Percentiles rank a stretch among this genome's conserved stretches.
Conservation (phyloP, 2,797 vertebrate species). For the Xyrichtys novacula region DNA sequence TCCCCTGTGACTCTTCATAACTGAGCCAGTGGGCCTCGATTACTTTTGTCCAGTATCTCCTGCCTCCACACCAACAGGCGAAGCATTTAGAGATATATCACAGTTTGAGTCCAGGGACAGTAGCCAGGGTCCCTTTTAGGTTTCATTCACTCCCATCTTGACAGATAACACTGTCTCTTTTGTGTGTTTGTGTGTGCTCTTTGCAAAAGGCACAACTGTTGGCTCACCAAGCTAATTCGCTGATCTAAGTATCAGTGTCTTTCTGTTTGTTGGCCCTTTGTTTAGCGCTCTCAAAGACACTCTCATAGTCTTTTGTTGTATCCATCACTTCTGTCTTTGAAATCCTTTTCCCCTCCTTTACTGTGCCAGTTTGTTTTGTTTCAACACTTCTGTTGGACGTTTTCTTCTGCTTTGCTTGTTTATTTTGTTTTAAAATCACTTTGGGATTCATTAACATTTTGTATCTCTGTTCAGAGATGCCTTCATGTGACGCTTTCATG, state of each 20-base stretch:
- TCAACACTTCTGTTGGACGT: constrained; percentile 23
- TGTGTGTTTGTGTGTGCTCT: constrained; percentile 18
- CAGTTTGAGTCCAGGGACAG: constrained; percentile 44
- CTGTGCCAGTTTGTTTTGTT: constrained; percentile 32
- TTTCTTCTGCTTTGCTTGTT: constrained; percentile 7
- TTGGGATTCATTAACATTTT: constrained; percentile 27
- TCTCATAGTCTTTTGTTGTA: constrained; percentile 44
- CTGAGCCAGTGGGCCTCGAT: constrained; percentile 60
- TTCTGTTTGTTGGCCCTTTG: constrained; percentile 42
- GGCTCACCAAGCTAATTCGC: constrained; percentile 42
- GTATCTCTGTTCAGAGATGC: constrained; percentile 8
- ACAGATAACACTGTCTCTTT: constrained; percentile 39
- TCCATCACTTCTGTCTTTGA: constrained; percentile 16
- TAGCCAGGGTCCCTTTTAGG: constrained; percentile 56
- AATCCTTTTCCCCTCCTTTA: constrained; percentile 7
- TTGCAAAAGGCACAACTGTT: constrained; percentile 24
- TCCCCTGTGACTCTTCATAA: constrained; percentile 62
- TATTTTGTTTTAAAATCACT: constrained; percentile 20
- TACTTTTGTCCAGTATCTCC: constrained; percentile 61
- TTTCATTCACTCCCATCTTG: constrained; percentile 29
- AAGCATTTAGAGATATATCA: constrained; percentile 53
- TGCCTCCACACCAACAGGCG: constrained; percentile 47
- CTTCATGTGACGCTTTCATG: constrained; percentile 11
- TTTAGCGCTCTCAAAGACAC: constrained; percentile 39
- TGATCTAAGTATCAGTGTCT: constrained; percentile 48